phyloP scores from a whole-genome alignment of 2,888 invertebrate species.

The Drosophila mimica region DNA sequence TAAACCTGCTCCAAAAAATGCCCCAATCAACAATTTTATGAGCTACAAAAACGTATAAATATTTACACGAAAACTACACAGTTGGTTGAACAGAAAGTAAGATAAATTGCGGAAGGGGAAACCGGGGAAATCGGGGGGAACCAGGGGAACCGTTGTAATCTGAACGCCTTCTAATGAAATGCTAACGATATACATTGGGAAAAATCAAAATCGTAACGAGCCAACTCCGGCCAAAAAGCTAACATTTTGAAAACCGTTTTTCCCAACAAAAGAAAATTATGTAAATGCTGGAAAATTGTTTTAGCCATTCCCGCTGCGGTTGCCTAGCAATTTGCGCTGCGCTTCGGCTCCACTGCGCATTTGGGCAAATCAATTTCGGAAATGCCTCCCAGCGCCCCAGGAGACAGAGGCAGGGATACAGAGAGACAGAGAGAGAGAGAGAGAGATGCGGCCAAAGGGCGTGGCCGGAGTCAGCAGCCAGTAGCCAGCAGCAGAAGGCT shows the following conservation, averaged over 20 bases:
- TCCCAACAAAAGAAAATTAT: conserved; percentile 71
- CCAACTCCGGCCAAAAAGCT: conserved; percentile 41
- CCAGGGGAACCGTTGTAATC: conserved; percentile 18
- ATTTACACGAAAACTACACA: conserved; percentile 51
- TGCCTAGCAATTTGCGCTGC: conserved; percentile 59
- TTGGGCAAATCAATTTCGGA: conserved; percentile 70
- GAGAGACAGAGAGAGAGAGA: not conserved
- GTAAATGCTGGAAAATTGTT: conserved; percentile 77
- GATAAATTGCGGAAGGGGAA: not conserved
- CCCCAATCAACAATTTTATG: conserved; percentile 64
- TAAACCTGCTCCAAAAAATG: conserved; percentile 51
- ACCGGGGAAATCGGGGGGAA: not conserved
- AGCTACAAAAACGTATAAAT: conserved; percentile 56
- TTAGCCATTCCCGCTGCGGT: conserved; percentile 49
- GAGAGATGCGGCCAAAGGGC: conserved; percentile 26
- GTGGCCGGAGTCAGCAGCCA: conserved; percentile 16
- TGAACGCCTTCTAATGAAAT: conserved; percentile 68
- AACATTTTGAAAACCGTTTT: conserved; percentile 44
- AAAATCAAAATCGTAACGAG: conserved; percentile 69
- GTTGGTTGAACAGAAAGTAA: conserved; percentile 7
- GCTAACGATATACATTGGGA: conserved; percentile 76
- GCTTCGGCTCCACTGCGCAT: conserved; percentile 53
- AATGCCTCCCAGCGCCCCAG: conserved; percentile 36
- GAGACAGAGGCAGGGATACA: not conserved
- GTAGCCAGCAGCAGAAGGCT: conserved; percentile 50